Base-by-base conservation (phyloP, 2,888 invertebrate species). In the Fissipunctia ypsillon region DNA sequence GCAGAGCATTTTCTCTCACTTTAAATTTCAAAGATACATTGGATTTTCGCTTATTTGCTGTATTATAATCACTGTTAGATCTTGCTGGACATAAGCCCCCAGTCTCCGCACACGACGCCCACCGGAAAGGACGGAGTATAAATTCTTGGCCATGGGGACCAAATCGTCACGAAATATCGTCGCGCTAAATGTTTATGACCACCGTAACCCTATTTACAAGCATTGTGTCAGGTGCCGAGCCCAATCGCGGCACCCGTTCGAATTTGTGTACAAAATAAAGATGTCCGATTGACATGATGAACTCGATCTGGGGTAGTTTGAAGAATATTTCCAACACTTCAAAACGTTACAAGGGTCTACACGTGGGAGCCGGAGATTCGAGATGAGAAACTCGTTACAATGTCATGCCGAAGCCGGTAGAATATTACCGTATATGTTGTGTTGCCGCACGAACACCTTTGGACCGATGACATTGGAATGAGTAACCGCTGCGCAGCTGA, bases 401-500 rank as follows among this genome's bases (percentile, higher is more conserved):
- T 84, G 65, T 69, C 80, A 61, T 45, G 43, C 31, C 28, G 41
- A n/a, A 35, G 67, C 65, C 61, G 80, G 76, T 41, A 60, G 54
- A 65, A 52, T 71, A 68, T 81, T 84, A 80, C 80, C 57, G 84
- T 70, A 71, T 80, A 75, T 57, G 54, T 65, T 70, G 64, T 54
- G 54, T 77, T 59, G 57, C 41, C 48, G 68, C 73, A 67, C 48
- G 70, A 61, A 66, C 75, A 80, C 84, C 70, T 70, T 82, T 54
- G 59, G 61, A 66, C 41, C 67, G 38, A 61, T 80, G 84, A 84
- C 84, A 84, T 80, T 75, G 84, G 67, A 31, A 70, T 57, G 67
- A 74, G 41, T 61, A 68, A 69, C 71, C 66, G 63, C 52, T 69
- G 67, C 38, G 59, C 65, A 54, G 50, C 63, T 43, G 67, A 83